phyloP scores from a whole-genome alignment of 2,797 vertebrate genomes.

The Chromobotia macracanthus region DNA sequence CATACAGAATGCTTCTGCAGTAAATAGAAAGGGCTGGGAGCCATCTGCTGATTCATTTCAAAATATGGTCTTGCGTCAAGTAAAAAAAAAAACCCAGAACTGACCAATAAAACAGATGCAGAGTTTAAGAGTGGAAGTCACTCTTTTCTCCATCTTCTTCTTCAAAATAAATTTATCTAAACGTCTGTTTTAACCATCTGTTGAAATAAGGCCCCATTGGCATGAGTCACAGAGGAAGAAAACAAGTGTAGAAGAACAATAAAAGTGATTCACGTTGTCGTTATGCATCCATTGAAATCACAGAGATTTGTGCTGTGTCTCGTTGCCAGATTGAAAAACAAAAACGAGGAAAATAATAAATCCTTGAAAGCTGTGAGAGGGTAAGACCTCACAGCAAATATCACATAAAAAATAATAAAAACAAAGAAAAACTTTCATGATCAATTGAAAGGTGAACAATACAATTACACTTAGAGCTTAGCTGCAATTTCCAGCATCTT shows the following conservation, averaged over 20 bases:
- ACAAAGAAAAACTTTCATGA: slow-evolving; percentile 12
- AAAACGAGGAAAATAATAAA: slow-evolving; percentile 43
- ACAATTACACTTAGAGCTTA: slow-evolving; percentile 42
- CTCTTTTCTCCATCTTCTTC: slow-evolving; percentile 51
- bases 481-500: slow-evolving; percentile 49
- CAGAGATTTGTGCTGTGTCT: slow-evolving; percentile 64
- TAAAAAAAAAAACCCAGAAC: slow-evolving; percentile 33
- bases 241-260: slow-evolving; percentile 73
- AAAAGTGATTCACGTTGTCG: slow-evolving; percentile 74
- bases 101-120: slow-evolving; percentile 75
- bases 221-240: slow-evolving; percentile 53
- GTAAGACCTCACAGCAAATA: slow-evolving; percentile 39
- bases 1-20: slow-evolving; percentile 28
- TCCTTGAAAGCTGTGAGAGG: slow-evolving; percentile 41
- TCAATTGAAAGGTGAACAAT: slow-evolving; percentile 41
- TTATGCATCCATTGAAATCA: slow-evolving; percentile 65
- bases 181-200: slow-evolving; percentile 79
- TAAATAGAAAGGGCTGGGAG: slow-evolving; percentile 38
- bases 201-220: slow-evolving; percentile 68
- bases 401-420: slow-evolving; percentile 23
- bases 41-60: slow-evolving; percentile 52
- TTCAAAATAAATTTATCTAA: slow-evolving; percentile 70
- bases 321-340: slow-evolving; percentile 69
- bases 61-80: slow-evolving; percentile 47
- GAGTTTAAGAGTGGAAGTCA: slow-evolving; percentile 63